Evolutionary conservation across 2,888 invertebrate species (phyloP).

Genomic region (Orthosia cruda): DNA sequence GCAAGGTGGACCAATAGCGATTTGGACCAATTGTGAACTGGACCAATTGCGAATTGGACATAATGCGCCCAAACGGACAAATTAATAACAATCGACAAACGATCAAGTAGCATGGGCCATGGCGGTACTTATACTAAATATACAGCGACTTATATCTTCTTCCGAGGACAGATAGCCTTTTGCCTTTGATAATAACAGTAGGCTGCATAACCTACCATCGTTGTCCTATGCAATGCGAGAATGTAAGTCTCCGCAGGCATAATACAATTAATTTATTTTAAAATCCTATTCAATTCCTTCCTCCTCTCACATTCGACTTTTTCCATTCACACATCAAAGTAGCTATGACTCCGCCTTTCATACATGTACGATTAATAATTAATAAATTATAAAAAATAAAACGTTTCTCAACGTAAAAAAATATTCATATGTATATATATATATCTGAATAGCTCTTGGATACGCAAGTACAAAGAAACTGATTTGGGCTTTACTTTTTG

Average conservation of each 20-base stretch:
- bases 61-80: too few species aligned
- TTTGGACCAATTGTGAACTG: too few species aligned
- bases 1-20: too few species aligned
- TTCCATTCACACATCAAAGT: conserved; percentile 10
- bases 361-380: too few species aligned
- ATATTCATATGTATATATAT: too few species aligned
- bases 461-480: background rate
- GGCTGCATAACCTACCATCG: background rate
- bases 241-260: background rate
- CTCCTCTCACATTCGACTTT: conserved; percentile 27
- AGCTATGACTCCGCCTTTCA: too few species aligned
- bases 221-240: background rate
- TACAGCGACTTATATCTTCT: conserved; percentile 22
- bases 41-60: too few species aligned
- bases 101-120: background rate
- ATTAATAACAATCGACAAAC: background rate
- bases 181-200: background rate
- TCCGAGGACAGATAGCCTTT: conserved; percentile 44
- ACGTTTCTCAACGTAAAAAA: too few species aligned
- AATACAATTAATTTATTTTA: background rate
- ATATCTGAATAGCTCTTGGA: too few species aligned
- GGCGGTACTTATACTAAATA: conserved; percentile 10
- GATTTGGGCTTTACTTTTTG: background rate
- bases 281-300: conserved; percentile 16
- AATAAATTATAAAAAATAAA: too few species aligned